Conservation (phyloP, 2,113 vertebrate species). For the Corynorhinus townsendii region DNA sequence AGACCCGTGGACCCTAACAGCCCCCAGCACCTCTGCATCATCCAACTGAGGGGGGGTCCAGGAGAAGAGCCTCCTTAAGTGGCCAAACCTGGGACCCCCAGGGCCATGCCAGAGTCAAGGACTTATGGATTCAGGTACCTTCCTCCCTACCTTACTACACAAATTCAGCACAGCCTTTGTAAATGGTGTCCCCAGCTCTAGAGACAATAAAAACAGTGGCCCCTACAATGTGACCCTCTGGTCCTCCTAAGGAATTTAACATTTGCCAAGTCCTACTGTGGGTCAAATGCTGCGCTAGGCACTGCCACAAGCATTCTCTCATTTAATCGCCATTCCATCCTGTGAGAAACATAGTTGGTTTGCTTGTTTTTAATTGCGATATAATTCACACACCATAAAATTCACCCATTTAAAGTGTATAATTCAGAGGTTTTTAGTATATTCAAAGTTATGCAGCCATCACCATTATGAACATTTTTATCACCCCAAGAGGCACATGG, state of each 20-base stretch:
- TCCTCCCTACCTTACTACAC: neutral
- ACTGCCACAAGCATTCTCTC: neutral
- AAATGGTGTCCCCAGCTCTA: neutral
- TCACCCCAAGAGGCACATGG: neutral
- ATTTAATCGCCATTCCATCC: neutral
- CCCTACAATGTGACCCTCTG: neutral
- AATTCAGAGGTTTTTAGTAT: neutral
- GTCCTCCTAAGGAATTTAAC: neutral
- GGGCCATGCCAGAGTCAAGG: neutral
- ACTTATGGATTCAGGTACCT: neutral
- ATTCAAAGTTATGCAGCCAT: neutral
- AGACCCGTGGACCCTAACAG: neutral
- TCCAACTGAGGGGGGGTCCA: neutral
- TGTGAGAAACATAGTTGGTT: neutral
- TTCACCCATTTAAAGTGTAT: neutral
- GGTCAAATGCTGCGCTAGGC: neutral
- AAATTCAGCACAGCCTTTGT: neutral
- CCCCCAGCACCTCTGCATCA: neutral
- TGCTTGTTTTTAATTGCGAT: neutral
- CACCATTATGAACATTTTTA: neutral
- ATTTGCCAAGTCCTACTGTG: neutral
- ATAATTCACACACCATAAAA: conserved; percentile 3
- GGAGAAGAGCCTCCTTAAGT: neutral
- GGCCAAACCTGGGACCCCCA: neutral
- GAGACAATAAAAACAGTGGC: neutral